phyloP scores from a whole-genome alignment of 2,888 invertebrate species.

The Gasteruption jaculator region DNA sequence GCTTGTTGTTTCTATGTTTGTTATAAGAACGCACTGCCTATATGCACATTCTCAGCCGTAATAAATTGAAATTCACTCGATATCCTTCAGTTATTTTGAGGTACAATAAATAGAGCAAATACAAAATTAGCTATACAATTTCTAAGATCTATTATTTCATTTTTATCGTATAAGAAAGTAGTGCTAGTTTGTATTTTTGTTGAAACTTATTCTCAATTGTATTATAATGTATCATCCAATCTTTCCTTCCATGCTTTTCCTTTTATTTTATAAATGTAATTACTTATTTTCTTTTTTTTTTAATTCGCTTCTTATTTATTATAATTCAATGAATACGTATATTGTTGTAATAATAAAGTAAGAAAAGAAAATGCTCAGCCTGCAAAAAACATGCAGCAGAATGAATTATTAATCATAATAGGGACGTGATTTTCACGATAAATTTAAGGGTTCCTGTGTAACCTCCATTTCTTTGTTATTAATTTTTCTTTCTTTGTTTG shows the following conservation, averaged over 20 bases:
- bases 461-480: too few relatives aligned
- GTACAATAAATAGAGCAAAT: conserved; percentile 43
- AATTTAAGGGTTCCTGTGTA: conserved; percentile 24
- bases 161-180: conserved; percentile 23
- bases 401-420: too few relatives aligned
- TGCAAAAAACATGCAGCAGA: conserved; percentile 29
- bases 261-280: conserved; percentile 21
- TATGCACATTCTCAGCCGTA: too few relatives aligned
- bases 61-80: too few relatives aligned
- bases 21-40: too few relatives aligned
- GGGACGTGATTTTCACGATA: conserved; percentile 23
- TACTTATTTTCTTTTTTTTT: conserved; percentile 20
- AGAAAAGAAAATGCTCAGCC: conserved; percentile 35
- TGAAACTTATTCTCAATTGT: too few relatives aligned
- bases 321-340: conserved; percentile 24
- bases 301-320: conserved; percentile 29
- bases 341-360: conserved; percentile 25
- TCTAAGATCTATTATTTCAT: conserved; percentile 32
- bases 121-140: conserved; percentile 44
- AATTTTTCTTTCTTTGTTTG: too few relatives aligned
- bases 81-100: conserved; percentile 25
- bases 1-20: too few relatives aligned
- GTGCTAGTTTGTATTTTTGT: conserved; percentile 15
- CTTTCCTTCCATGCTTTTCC: conserved; percentile 12
- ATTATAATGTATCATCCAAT: conserved; percentile 15